These are phyloP conservation scores for Xestoiulus laeticollis DNA, from an alignment of 2,888 invertebrate species.

Conservation along the genomic window DNA sequence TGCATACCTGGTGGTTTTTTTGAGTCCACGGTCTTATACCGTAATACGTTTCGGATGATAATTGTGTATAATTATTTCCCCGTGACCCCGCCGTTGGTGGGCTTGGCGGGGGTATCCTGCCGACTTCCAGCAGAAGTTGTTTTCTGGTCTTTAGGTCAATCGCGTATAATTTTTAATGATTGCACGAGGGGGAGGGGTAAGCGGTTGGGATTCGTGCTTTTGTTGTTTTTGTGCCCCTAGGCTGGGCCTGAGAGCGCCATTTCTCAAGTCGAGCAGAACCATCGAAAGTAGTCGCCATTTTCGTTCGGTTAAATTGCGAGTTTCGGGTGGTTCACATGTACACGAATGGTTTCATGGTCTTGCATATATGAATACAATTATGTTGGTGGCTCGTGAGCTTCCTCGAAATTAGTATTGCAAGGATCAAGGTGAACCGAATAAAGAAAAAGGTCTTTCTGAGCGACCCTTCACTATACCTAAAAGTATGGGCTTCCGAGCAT, in stretches of 20 bases:
- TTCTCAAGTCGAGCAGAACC: constrained; percentile 18
- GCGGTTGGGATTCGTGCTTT: neutral
- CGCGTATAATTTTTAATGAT: constrained; percentile 26
- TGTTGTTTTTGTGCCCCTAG: neutral
- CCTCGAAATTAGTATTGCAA: neutral
- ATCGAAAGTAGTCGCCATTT: neutral
- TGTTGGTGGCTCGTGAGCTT: neutral
- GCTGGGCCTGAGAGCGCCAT: neutral
- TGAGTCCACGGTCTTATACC: neutral
- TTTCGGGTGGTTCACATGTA: neutral
- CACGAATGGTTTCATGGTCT: neutral
- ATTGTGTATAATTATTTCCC: constrained; percentile 26
- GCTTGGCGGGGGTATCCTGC: neutral
- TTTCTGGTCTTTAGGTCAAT: constrained; percentile 18
- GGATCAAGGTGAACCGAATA: neutral
- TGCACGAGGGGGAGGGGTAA: constrained; percentile 1
- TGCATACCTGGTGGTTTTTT: constrained; percentile 2
- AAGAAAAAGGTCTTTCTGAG: neutral
- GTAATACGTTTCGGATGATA: constrained; percentile 26
- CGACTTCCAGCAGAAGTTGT: neutral
- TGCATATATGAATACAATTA: neutral
- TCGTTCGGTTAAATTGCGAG: neutral
- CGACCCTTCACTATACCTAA: neutral
- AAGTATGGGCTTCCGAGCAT: neutral
- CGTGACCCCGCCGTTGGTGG: constrained; percentile 26